Conservation (phyloP, 2,797 vertebrate genomes). For the Furcifer pardalis region DNA sequence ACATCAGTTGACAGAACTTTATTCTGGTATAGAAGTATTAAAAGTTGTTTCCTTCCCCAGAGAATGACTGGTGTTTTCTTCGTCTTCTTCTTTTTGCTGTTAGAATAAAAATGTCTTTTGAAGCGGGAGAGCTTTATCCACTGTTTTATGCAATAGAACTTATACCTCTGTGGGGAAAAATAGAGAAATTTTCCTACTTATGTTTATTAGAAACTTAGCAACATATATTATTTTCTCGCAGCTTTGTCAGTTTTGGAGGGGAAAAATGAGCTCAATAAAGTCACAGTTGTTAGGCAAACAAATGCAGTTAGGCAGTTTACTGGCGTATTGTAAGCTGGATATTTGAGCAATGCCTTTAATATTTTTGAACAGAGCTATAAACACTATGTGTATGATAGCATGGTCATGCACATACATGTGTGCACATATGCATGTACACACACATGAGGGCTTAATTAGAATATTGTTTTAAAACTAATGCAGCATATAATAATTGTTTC, state of each 20-base stretch:
- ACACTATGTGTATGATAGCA: slow-evolving; percentile 39
- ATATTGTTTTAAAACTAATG: slow-evolving; percentile 57
- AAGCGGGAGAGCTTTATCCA: slow-evolving; percentile 85
- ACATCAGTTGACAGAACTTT: slow-evolving; percentile 87
- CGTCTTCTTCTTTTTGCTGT: slow-evolving; percentile 75
- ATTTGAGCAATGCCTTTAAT: slow-evolving; percentile 52
- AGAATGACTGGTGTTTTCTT: slow-evolving; percentile 79
- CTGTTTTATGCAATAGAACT: slow-evolving; percentile 92
- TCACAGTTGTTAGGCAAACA: slow-evolving; percentile 68
- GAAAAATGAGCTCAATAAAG: slow-evolving; percentile 58
- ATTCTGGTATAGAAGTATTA: slow-evolving; percentile 88
- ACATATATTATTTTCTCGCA: slow-evolving; percentile 55
- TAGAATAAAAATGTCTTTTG: slow-evolving; percentile 89
- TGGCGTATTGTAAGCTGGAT: slow-evolving; percentile 55
- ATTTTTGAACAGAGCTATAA: slow-evolving; percentile 60
- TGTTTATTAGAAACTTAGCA: slow-evolving; percentile 62
- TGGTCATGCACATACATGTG: slow-evolving; percentile 48
- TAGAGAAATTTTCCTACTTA: slow-evolving; percentile 69
- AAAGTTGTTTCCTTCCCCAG: slow-evolving; percentile 84
- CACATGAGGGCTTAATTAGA: slow-evolving; percentile 76
- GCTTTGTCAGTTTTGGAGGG: slow-evolving; percentile 48
- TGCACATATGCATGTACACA: slow-evolving; percentile 60
- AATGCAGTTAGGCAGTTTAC: slow-evolving; percentile 68
- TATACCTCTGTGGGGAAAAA: slow-evolving; percentile 82
- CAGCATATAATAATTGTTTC: slow-evolving; percentile 71